These are phyloP conservation scores for Myodes glareolus DNA, from an alignment of 2,113 vertebrate genomes.

Conservation along the genomic window DNA sequence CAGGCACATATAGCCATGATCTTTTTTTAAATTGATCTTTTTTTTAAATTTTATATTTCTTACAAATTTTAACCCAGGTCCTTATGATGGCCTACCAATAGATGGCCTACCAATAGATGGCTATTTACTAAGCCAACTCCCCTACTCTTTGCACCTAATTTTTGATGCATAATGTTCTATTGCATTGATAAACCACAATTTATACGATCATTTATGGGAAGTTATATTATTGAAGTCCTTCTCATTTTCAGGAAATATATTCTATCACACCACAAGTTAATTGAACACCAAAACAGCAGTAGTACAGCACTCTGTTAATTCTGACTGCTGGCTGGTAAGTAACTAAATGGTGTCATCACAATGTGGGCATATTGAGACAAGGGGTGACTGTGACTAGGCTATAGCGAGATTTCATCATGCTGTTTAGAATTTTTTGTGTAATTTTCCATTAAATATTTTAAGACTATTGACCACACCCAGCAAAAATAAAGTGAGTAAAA, in stretches of 20 bases:
- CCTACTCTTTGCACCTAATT: not conserved
- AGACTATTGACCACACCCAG: not conserved
- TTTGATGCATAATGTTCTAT: not conserved
- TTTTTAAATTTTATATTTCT: not conserved
- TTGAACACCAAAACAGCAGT: not conserved
- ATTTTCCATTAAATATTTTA: not conserved
- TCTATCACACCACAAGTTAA: not conserved
- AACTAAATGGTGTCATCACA: not conserved
- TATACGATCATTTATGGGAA: not conserved
- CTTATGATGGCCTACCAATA: not conserved
- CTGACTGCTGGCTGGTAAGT: not conserved
- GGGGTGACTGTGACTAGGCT: not conserved
- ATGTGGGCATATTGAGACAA: not conserved
- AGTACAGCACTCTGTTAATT: not conserved
- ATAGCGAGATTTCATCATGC: not conserved
- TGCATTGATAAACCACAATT: not conserved
- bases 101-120: too few species aligned
- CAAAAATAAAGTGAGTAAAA: not conserved
- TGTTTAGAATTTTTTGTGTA: not conserved
- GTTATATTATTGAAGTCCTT: not conserved
- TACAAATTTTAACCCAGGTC: not conserved
- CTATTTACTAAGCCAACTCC: not conserved
- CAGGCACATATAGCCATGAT: not conserved
- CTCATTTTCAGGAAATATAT: not conserved
- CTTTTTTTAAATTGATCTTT: not conserved